Conservation (phyloP, 2,888 invertebrate species). For the Xylota sylvarum region DNA sequence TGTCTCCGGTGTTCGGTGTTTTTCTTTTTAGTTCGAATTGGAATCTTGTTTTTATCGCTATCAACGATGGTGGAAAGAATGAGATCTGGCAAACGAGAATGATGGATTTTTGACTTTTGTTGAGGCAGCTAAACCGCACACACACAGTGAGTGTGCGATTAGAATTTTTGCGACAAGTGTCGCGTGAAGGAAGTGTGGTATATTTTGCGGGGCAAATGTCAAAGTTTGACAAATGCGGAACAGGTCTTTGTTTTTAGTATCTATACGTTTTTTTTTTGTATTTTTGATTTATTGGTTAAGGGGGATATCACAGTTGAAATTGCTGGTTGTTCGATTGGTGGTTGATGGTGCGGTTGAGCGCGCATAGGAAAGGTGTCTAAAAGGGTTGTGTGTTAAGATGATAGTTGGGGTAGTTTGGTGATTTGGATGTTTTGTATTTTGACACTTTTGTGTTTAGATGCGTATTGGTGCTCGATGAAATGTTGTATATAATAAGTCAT, state of each 20-base stretch:
- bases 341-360: neutral
- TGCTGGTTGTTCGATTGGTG: neutral
- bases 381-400: neutral
- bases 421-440: neutral
- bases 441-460: neutral
- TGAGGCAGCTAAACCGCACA: constrained; percentile 26
- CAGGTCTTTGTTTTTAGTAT: constrained; percentile 50
- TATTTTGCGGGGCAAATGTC: constrained; percentile 66
- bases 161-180: constrained; percentile 62
- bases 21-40: constrained; percentile 38
- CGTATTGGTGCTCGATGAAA: neutral
- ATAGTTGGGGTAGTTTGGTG: neutral
- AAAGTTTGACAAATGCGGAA: constrained; percentile 71
- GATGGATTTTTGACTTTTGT: constrained; percentile 53
- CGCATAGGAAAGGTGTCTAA: neutral
- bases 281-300: constrained; percentile 29
- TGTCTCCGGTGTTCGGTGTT: constrained; percentile 9
- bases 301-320: neutral
- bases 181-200: constrained; percentile 27
- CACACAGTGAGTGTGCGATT: constrained; percentile 7
- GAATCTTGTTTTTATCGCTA: constrained; percentile 53
- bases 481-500: neutral
- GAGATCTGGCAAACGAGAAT: constrained; percentile 36
- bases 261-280: neutral
- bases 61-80: constrained; percentile 40